phyloP scores from a whole-genome alignment of 2,888 invertebrate species.

The Cataglyphis rosenhaueri region DNA sequence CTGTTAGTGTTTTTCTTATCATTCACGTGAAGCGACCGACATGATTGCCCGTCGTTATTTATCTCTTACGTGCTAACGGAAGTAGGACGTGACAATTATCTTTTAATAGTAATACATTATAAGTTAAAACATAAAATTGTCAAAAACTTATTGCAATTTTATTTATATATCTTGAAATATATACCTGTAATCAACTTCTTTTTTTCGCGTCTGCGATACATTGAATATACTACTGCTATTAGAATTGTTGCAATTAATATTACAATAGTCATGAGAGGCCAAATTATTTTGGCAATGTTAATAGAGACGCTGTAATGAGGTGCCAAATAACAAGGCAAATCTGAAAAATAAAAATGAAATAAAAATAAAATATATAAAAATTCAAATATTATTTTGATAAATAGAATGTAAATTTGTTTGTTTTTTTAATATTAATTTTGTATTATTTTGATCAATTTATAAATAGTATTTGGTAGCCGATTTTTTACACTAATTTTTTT shows the following conservation, averaged over 20 bases:
- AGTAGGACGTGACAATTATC: constrained; percentile 48
- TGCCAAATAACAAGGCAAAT: constrained; percentile 49
- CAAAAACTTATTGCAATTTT: neutral
- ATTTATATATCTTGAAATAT: neutral
- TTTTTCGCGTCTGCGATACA: constrained; percentile 29
- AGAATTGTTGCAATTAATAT: neutral
- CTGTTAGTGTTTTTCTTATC: constrained; percentile 23
- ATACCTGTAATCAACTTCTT: constrained; percentile 46
- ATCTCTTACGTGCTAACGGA: constrained; percentile 17
- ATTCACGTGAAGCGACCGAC: neutral
- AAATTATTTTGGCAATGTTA: neutral
- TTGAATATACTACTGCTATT: constrained; percentile 1
- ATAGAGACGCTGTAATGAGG: neutral
- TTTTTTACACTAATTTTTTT: neutral
- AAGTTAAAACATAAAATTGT: neutral
- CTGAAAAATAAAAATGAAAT: constrained; percentile 41
- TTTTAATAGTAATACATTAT: neutral
- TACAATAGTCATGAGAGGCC: neutral
- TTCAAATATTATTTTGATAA: neutral
- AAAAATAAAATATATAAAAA: neutral
- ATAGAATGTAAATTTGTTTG: neutral
- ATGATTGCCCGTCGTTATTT: neutral
- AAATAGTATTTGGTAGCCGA: neutral
- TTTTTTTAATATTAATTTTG: neutral
- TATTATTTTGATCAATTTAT: neutral